Conservation (phyloP, 2,888 invertebrate genomes). For the Philereme vetulata region DNA sequence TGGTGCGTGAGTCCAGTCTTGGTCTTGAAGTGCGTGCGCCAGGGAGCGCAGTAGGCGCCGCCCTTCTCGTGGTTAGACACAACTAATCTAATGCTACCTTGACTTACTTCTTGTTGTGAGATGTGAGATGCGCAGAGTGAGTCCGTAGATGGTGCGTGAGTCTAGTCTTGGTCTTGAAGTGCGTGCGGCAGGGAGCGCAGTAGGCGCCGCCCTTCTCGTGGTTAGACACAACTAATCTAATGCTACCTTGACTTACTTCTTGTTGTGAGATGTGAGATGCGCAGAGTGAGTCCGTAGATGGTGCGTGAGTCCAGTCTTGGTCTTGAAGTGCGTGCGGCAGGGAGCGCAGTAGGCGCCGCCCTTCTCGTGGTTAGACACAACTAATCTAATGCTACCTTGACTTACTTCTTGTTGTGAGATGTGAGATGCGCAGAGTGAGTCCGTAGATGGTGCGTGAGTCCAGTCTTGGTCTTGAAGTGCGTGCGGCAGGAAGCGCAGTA, state of each 20-base stretch:
- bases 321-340: conserved; percentile 51
- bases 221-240: too few species aligned
- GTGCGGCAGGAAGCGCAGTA: conserved; percentile 50
- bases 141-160: conserved; percentile 47
- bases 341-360: conserved; percentile 48
- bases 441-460: conserved; percentile 44
- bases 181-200: conserved; percentile 48
- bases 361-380: conserved; percentile 49
- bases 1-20: conserved; percentile 38
- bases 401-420: conserved; percentile 7
- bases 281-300: conserved; percentile 52
- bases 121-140: conserved; percentile 46
- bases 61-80: conserved; percentile 50
- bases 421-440: conserved; percentile 49
- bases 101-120: conserved; percentile 26
- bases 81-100: too few species aligned
- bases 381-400: too few species aligned
- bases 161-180: conserved; percentile 41
- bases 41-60: conserved; percentile 46
- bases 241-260: conserved; percentile 33
- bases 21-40: conserved; percentile 51
- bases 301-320: conserved; percentile 22
- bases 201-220: conserved; percentile 51
- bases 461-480: conserved; percentile 44
- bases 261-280: conserved; percentile 36